Conservation (phyloP, 2,113 vertebrate species). For the Myrmecobius fasciatus region DNA sequence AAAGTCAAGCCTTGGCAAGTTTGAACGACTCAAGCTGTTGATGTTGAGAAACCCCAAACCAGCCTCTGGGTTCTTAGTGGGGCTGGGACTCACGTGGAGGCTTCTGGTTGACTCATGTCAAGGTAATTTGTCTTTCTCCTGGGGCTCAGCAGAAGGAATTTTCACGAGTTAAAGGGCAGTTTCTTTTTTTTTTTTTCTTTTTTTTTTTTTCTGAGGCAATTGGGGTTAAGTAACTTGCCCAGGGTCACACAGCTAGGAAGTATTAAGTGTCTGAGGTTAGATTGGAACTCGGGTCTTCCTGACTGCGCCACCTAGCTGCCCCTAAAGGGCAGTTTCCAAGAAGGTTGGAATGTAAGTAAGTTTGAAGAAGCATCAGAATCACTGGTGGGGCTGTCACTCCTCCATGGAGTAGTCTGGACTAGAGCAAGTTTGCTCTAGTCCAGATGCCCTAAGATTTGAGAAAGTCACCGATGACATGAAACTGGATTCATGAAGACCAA, state of each 20-base stretch:
- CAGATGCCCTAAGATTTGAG: accelerated
- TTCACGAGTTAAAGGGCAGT: conserved; percentile 7
- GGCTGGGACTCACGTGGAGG: accelerated
- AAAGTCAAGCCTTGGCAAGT: not conserved
- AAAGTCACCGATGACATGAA: not conserved
- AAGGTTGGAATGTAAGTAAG: not conserved
- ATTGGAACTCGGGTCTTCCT: no score
- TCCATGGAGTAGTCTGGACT: no score
- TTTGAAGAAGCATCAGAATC: not conserved
- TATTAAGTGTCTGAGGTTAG: no score
- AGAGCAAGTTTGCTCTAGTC: not conserved
- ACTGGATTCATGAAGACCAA: not conserved
- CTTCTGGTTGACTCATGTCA: not conserved
- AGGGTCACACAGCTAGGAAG: no score
- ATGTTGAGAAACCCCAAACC: not conserved
- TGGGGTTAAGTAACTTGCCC: no score
- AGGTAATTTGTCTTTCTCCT: not conserved
- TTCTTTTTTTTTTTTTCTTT: no score
- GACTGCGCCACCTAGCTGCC: no score
- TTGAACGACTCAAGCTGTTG: not conserved
- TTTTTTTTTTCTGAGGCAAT: no score
- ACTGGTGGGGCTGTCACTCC: not conserved
- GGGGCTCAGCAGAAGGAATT: not conserved
- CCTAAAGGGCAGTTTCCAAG: not conserved
- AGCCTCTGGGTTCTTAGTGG: conserved; percentile 6